Conservation (phyloP, 2,113 vertebrate species). For the Phalacrocorax pelagicus region DNA sequence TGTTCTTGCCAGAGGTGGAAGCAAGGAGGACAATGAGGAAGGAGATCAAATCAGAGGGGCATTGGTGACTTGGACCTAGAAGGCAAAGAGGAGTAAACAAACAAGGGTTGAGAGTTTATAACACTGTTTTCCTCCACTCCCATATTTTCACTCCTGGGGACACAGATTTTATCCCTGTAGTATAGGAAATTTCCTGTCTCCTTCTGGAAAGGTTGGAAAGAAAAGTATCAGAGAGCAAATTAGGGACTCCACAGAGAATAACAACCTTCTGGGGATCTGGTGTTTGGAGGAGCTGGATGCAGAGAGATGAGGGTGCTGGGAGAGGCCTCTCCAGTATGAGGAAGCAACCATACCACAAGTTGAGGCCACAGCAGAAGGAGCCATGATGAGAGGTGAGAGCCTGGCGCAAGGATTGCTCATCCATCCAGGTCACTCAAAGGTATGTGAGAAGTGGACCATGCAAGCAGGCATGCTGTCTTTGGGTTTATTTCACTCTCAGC, state of each 20-base stretch:
- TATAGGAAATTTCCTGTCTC: not conserved
- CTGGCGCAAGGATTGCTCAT: not conserved
- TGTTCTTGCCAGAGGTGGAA: not conserved
- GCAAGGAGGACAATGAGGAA: not conserved
- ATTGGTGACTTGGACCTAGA: not conserved
- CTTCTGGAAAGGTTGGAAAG: not conserved
- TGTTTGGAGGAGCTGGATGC: not conserved
- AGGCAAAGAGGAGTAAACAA: not conserved
- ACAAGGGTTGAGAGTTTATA: not conserved
- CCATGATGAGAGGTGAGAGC: not conserved
- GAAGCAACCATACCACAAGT: not conserved
- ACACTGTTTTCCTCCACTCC: not conserved
- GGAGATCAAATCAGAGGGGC: not conserved
- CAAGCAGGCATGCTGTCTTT: not conserved
- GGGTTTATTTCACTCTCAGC: not conserved
- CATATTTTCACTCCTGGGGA: not conserved
- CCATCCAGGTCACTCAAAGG: not conserved
- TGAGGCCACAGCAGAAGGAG: not conserved
- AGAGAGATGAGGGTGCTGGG: not conserved
- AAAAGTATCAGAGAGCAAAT: not conserved
- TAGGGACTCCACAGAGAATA: not conserved
- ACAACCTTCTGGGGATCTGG: not conserved
- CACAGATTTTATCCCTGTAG: not conserved
- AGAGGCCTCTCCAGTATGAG: not conserved
- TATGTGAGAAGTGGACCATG: not conserved